Percentiles rank a stretch among this genome's conserved stretches.
These are phyloP conservation scores for Sphyrna mokarran DNA, from an alignment of 2,113 vertebrate genomes.

Conservation along the genomic window DNA sequence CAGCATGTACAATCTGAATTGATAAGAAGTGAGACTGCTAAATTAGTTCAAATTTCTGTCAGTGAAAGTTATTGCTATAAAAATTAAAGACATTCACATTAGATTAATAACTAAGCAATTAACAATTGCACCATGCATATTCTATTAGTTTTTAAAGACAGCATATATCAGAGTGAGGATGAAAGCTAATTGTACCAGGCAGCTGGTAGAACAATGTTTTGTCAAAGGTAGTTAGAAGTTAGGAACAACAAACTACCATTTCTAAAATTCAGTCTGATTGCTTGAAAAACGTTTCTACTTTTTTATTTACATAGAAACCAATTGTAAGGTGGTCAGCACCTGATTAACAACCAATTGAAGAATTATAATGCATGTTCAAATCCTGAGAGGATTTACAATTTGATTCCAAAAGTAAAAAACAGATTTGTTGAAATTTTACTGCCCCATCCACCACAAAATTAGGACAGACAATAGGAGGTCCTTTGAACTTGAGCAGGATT, in stretches of 20 bases:
- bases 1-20: neutral
- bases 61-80: conserved; percentile 16
- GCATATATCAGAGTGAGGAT: conserved; percentile 2
- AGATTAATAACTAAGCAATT: conserved; percentile 35
- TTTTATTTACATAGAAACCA: neutral
- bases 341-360: neutral
- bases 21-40: neutral
- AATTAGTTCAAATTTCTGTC: conserved; percentile 24
- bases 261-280: neutral
- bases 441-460: too few species aligned
- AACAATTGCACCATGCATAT: conserved; percentile 29
- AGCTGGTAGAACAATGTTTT: neutral
- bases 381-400: neutral
- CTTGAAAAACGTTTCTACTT: neutral
- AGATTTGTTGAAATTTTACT: too few species aligned
- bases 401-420: neutral
- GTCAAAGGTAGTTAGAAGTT: neutral
- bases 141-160: conserved; percentile 28
- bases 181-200: conserved; percentile 11
- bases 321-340: neutral
- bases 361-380: neutral
- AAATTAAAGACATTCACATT: conserved; percentile 21
- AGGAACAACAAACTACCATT: neutral
- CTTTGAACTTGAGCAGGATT: too few species aligned
- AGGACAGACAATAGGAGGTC: too few species aligned